Conservation (phyloP, 1,140 invertebrate genomes). For the Polypedilum vanderplanki region DNA sequence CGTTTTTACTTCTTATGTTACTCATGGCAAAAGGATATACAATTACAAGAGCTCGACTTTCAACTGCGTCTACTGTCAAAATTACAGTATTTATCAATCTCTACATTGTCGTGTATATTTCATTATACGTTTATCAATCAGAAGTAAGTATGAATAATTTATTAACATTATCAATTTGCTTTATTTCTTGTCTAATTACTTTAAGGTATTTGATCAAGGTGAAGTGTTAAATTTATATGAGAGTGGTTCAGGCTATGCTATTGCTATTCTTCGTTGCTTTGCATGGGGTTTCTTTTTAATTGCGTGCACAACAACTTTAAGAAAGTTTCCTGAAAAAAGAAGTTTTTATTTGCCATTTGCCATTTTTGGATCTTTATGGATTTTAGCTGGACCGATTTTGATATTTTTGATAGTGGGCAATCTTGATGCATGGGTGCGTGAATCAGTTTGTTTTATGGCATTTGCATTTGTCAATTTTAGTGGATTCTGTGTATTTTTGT, state of each 20-base stretch:
- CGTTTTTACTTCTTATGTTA: constrained; percentile 70
- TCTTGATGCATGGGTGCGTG: constrained; percentile 84
- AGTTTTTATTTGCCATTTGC: constrained; percentile 68
- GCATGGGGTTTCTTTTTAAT: constrained; percentile 82
- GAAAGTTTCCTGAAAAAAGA: constrained; percentile 74
- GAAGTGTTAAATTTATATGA: constrained; percentile 84
- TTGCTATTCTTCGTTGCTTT: constrained; percentile 66
- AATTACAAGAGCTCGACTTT: constrained; percentile 72
- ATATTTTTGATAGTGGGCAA: constrained; percentile 75
- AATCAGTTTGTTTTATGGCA: constrained; percentile 62
- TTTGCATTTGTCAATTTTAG: constrained; percentile 70
- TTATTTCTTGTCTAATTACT: constrained; percentile 34
- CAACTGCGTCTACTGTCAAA: constrained; percentile 60
- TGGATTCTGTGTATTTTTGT: constrained; percentile 77
- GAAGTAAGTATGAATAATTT: constrained; percentile 47
- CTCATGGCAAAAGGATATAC: constrained; percentile 85
- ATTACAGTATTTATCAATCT: constrained; percentile 73
- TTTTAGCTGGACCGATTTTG: constrained; percentile 68
- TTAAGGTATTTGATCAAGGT: constrained; percentile 78
- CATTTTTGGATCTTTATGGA: constrained; percentile 73
- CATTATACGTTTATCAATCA: constrained; percentile 71
- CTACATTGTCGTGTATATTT: constrained; percentile 60
- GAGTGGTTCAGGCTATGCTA: constrained; percentile 75
- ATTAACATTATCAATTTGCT: not conserved
- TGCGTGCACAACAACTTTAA: constrained; percentile 72